These are phyloP conservation scores for Macrocentrus cingulum DNA, from an alignment of 1,140 invertebrate species.

Conservation along the genomic window DNA sequence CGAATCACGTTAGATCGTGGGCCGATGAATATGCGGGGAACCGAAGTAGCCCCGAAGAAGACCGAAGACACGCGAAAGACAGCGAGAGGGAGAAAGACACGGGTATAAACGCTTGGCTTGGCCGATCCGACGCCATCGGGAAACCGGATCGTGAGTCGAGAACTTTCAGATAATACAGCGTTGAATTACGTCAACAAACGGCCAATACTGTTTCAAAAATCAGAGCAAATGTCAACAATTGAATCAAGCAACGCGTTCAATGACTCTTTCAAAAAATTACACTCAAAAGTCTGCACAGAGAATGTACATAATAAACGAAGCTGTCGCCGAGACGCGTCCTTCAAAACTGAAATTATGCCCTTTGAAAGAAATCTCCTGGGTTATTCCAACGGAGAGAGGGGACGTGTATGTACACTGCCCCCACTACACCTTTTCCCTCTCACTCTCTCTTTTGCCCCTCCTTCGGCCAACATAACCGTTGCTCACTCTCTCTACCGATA, in stretches of 20 bases:
- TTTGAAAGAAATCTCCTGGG: conserved; percentile 58
- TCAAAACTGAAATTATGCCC: conserved; percentile 61
- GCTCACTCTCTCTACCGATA: neutral
- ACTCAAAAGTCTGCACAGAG: too few species aligned
- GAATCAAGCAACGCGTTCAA: too few species aligned
- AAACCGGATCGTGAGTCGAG: conserved; percentile 18
- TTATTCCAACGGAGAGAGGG: conserved; percentile 30
- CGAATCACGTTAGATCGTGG: conserved; percentile 23
- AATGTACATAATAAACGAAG: conserved; percentile 34
- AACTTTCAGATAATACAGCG: conserved; percentile 6
- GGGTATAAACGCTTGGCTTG: neutral
- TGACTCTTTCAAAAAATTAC: too few species aligned
- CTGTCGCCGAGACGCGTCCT: conserved; percentile 50
- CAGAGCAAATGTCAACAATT: too few species aligned
- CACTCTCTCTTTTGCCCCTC: conserved; percentile 28
- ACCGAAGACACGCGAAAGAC: conserved; percentile 23
- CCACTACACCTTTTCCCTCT: conserved; percentile 26
- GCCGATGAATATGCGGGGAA: neutral
- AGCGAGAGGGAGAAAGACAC: conserved; percentile 1
- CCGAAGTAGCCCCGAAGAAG: conserved; percentile 16
- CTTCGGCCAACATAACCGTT: neutral
- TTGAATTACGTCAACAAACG: too few species aligned
- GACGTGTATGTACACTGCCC: conserved; percentile 10
- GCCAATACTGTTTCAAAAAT: too few species aligned
- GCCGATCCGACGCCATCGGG: conserved; percentile 19